phyloP scores from a whole-genome alignment of 2,888 invertebrate genomes.

The Lepidocyrtoides sp. region DNA sequence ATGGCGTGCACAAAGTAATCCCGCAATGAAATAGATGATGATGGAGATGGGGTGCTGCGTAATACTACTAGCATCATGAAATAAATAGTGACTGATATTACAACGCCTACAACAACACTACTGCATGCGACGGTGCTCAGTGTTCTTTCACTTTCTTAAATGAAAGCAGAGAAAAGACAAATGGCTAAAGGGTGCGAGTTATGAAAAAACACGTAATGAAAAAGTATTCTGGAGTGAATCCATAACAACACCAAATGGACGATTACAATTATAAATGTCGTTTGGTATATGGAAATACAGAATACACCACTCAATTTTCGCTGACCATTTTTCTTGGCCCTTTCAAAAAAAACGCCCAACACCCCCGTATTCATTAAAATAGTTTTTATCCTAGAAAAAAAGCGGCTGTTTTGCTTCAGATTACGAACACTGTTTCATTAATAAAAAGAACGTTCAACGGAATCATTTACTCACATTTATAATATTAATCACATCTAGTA shows the following conservation, averaged over 20 bases:
- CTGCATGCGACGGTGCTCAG: too few relatives aligned
- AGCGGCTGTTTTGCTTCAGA: too few relatives aligned
- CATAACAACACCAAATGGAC: too few relatives aligned
- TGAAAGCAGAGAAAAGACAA: conserved; percentile 29
- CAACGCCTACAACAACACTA: not conserved
- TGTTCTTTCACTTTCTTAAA: not conserved
- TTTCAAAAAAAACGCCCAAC: too few relatives aligned
- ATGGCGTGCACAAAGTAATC: conserved; percentile 79
- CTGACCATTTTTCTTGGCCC: not conserved
- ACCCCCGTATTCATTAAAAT: too few relatives aligned
- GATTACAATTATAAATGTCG: too few relatives aligned
- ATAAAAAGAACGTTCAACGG: too few relatives aligned
- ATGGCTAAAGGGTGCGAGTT: conserved; percentile 5
- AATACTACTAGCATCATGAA: conserved; percentile 39
- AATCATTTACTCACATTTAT: not conserved
- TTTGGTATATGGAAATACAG: too few relatives aligned
- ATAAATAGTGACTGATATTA: conserved; percentile 14
- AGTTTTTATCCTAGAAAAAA: too few relatives aligned
- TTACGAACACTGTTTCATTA: not conserved
- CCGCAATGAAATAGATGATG: conserved; percentile 31
- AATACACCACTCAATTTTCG: too few relatives aligned
- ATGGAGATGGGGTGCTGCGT: conserved; percentile 7
- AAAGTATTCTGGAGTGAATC: too few relatives aligned
- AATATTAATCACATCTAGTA: not conserved
- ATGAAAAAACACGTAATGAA: conserved; percentile 30